Evolutionary conservation across 2,797 vertebrate species (phyloP), one percentile per base, ranked within the genome.

Genomic region (Pygocentrus nattereri): DNA sequence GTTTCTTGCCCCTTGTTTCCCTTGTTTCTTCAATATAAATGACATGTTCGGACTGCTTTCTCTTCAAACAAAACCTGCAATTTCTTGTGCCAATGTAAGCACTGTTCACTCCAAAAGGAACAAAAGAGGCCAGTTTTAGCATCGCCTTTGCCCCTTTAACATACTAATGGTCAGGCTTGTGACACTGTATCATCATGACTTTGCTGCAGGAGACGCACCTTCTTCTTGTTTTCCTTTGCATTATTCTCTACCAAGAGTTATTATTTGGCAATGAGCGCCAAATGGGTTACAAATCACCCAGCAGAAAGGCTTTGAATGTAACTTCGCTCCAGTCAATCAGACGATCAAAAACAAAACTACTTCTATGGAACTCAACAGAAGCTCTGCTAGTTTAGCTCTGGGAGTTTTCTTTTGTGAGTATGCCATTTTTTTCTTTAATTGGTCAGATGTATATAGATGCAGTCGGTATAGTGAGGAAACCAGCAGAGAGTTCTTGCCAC

Each of bases 61-160:
- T 83, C 71, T 78, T 56, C 41, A 81, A 81, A 83, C 58, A 83
- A 67, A 80, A 74, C 49, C 56, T 64, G 38, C 6, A 18, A 41
- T 1, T 16, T 25, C 4, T 34, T 13, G 13, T 23, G 84, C 81
- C 84, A 85, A 81, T 5, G n/a, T 70, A 83, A 83, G 70, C 78
- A 11, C 31, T 6, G 5, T 25, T 2, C 31, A 21, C 70, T 78
- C 84, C 70, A 85, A 81, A 65, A 70, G 23, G 41, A 83, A 83
- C 79, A 74, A 61, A 76, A 68, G 74, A 72, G 31, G n/a, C 52
- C 52, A 41, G 52, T 81, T 79, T 74, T 74, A 6, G 1, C 13
- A 41, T 27, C n/a, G 59, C 52, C 56, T 81, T 59, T 81, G 34
- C 71, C 61, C 62, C 13, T 62, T 31, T 41, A 50, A 64, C 44